These are phyloP conservation scores for Gryon sp. DNA, from an alignment of 1,140 invertebrate genomes.

Conservation along the genomic window DNA sequence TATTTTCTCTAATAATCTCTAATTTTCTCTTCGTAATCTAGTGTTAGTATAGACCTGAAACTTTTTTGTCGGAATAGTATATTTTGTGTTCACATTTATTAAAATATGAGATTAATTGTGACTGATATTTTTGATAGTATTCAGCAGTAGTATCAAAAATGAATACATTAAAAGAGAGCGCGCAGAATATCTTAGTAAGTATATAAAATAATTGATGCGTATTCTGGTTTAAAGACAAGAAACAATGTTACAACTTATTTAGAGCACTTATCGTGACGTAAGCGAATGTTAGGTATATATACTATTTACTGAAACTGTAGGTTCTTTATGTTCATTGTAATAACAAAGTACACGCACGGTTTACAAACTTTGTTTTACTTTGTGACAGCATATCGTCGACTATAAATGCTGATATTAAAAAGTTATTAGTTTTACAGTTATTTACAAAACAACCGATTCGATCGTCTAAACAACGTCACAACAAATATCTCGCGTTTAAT, in stretches of 20 bases:
- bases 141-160: constrained; percentile 8
- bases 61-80: no score
- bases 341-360: constrained; percentile 8
- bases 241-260: constrained; percentile 51
- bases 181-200: constrained; percentile 37
- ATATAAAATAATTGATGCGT: constrained; percentile 30
- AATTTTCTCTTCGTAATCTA: no score
- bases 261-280: constrained; percentile 31
- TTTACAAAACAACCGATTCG: constrained; percentile 32
- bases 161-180: constrained; percentile 41
- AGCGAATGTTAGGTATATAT: constrained; percentile 5
- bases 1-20: no score
- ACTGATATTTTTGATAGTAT: constrained; percentile 33
- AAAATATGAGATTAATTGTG: not conserved
- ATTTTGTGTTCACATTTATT: no score
- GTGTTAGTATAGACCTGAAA: no score
- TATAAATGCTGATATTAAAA: constrained; percentile 35
- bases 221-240: constrained; percentile 35
- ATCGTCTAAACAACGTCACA: constrained; percentile 23
- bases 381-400: constrained; percentile 10
- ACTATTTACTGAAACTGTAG: not conserved
- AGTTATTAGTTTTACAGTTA: constrained; percentile 33
- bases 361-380: constrained; percentile 45
- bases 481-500: constrained; percentile 18
- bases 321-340: not conserved